These are phyloP conservation scores for Sabellastarte sp. DNA, from an alignment of 2,888 invertebrate genomes.

Conservation along the genomic window DNA sequence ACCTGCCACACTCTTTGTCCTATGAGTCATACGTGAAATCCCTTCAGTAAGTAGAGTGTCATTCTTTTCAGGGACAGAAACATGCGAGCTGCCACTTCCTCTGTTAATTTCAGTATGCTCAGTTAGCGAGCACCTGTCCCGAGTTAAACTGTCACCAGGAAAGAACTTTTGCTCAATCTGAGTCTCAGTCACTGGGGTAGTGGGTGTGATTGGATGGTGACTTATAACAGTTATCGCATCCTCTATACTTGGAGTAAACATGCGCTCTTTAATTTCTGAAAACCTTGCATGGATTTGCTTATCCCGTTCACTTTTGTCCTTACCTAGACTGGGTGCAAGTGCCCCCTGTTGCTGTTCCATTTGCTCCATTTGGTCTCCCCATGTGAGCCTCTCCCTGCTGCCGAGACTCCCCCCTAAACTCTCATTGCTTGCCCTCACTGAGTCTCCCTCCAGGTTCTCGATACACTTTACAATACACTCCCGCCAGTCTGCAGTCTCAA, in stretches of 20 bases:
- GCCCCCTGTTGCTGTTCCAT: not conserved
- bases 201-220: not conserved
- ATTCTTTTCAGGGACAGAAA: no score
- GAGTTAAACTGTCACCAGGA: no score
- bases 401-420: not conserved
- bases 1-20: no score
- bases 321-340: not conserved
- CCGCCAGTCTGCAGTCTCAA: not conserved
- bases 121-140: no score
- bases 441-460: not conserved
- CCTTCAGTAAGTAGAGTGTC: no score
- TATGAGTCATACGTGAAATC: no score
- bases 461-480: not conserved
- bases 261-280: not conserved
- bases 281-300: no score
- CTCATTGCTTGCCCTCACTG: not conserved
- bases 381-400: not conserved
- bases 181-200: no score
- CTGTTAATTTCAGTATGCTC: no score
- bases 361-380: not conserved
- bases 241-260: not conserved
- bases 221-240: not conserved
- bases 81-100: no score
- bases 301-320: not conserved
- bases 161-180: no score